Evolutionary conservation across 2,797 vertebrate species (phyloP).

Genomic region (Ciconia nigra): DNA sequence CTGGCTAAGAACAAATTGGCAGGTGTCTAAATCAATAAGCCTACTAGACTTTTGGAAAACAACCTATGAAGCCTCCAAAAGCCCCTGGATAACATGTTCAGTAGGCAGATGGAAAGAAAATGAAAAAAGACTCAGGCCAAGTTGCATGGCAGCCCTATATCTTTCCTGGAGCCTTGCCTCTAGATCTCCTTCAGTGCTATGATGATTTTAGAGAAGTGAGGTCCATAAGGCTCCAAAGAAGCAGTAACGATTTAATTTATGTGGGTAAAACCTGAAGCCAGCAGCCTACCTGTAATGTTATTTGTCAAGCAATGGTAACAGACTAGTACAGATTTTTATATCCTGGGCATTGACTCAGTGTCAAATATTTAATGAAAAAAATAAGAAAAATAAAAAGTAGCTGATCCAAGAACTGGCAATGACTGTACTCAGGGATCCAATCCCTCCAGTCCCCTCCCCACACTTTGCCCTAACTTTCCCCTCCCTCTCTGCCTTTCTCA

Average conservation of each 20-base stretch:
- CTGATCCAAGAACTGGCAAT: constrained; percentile 10
- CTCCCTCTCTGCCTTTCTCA: constrained; percentile 43
- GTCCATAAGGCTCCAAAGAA: constrained; percentile 20
- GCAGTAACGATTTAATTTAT: neutral
- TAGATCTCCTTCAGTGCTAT: neutral
- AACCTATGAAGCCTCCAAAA: neutral
- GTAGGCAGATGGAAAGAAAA: neutral
- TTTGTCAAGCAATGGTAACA: neutral
- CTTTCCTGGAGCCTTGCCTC: neutral
- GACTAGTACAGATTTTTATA: constrained; percentile 7
- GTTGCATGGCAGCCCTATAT: neutral
- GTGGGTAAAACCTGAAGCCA: neutral
- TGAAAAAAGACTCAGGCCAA: neutral
- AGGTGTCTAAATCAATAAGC: neutral
- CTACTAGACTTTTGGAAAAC: neutral
- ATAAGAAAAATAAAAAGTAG: neutral
- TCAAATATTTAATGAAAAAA: constrained; percentile 50
- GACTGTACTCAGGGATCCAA: neutral
- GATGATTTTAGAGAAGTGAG: neutral
- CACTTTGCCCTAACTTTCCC: neutral
- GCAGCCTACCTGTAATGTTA: neutral
- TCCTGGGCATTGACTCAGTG: neutral
- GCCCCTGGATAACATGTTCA: neutral
- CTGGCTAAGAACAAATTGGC: neutral
- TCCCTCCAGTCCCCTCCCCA: neutral